Conservation (phyloP, 2,888 invertebrate species). For the Tridacna crocea region DNA sequence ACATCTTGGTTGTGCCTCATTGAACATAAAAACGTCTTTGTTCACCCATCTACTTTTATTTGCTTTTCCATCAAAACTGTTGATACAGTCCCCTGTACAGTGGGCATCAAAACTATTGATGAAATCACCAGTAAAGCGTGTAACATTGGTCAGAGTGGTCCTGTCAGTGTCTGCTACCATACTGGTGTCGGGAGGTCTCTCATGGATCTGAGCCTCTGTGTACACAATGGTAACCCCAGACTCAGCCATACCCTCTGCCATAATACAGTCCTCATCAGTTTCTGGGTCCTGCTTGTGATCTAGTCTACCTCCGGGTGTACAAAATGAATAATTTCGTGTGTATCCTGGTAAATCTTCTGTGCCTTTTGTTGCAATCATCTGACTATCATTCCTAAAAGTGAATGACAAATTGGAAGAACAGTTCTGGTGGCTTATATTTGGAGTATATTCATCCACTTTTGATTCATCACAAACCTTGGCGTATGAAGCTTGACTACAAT, state of each 20-base stretch:
- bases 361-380: conserved; percentile 49
- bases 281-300: neutral
- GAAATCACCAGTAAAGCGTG: conserved; percentile 48
- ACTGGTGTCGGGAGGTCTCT: conserved; percentile 11
- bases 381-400: conserved; percentile 60
- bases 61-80: conserved; percentile 51
- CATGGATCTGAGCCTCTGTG: conserved; percentile 6
- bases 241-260: neutral
- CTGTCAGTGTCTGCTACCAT: conserved; percentile 37
- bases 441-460: conserved; percentile 21
- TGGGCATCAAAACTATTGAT: conserved; percentile 58
- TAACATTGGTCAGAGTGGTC: conserved; percentile 54
- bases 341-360: conserved; percentile 56
- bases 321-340: conserved; percentile 28
- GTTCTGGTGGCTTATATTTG: conserved; percentile 23
- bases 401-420: conserved; percentile 54
- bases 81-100: conserved; percentile 42
- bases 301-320: neutral
- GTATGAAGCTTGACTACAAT: conserved; percentile 32
- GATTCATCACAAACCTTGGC: conserved; percentile 32
- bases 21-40: conserved; percentile 49
- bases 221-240: neutral
- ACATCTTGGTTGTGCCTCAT: neutral
- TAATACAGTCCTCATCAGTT: neutral
- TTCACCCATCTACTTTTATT: conserved; percentile 41